Evolutionary conservation across 1,140 invertebrate species (phyloP).

Genomic region (Atta texana): DNA sequence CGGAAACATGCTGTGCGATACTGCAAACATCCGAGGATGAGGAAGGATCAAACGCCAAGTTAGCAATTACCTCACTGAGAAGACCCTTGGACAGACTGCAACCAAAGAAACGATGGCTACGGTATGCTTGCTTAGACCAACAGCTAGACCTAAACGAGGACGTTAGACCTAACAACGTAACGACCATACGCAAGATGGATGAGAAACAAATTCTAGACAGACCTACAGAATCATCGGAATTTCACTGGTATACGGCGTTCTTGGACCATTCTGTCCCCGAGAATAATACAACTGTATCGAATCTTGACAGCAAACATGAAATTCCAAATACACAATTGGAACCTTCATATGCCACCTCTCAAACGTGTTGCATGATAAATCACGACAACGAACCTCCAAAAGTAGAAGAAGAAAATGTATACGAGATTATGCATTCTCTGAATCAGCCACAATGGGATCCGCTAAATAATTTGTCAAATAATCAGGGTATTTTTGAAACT

Average conservation of each 20-base stretch:
- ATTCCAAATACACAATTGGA: constrained; percentile 15
- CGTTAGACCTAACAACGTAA: constrained; percentile 71
- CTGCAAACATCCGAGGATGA: constrained; percentile 83
- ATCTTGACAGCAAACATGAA: constrained; percentile 10
- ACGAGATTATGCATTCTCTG: constrained; percentile 2
- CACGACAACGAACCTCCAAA: constrained; percentile 53
- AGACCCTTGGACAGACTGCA: constrained; percentile 85
- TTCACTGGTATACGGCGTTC: constrained; percentile 53
- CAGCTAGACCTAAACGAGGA: constrained; percentile 85
- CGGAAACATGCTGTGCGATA: constrained; percentile 78
- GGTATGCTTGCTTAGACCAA: constrained; percentile 87
- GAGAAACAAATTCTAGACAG: constrained; percentile 28
- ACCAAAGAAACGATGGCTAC: constrained; percentile 89
- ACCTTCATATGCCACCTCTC: neutral
- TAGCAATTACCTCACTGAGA: constrained; percentile 79
- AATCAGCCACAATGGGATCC: constrained; percentile 56
- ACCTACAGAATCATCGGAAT: neutral
- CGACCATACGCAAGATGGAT: constrained; percentile 48
- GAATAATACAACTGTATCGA: constrained; percentile 21
- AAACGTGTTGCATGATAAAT: constrained; percentile 39
- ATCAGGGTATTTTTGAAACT: constrained; percentile 29
- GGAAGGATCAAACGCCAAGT: constrained; percentile 73
- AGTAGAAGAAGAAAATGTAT: constrained; percentile 5
- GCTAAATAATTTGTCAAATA: constrained; percentile 18
- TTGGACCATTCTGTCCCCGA: neutral